Conservation (phyloP, 2,888 invertebrate genomes). For the Tetragonula carbonaria region DNA sequence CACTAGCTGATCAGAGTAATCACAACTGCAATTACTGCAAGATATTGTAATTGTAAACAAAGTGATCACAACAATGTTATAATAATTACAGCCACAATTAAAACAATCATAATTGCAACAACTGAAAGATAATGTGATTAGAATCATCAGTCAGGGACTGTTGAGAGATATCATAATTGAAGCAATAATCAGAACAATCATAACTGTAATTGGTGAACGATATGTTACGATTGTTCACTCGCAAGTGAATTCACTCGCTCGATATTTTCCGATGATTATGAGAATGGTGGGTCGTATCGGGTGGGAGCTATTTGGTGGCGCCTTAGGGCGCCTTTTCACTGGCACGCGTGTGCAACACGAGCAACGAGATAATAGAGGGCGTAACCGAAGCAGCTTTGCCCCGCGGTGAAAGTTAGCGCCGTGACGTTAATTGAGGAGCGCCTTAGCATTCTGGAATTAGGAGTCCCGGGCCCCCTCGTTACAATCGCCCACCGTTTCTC, state of each 20-base stretch:
- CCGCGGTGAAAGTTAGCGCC: conserved; percentile 75
- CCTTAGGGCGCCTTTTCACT: conserved; percentile 47
- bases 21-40: too few species aligned
- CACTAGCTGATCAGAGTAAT: too few species aligned
- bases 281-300: conserved; percentile 11
- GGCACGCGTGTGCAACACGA: conserved; percentile 69
- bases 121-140: too few species aligned
- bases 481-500: not conserved
- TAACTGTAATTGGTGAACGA: too few species aligned
- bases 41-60: too few species aligned
- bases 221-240: too few species aligned
- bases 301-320: conserved; percentile 38
- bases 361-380: conserved; percentile 70
- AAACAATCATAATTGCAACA: too few species aligned
- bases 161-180: too few species aligned
- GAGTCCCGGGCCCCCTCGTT: conserved; percentile 43
- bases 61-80: too few species aligned
- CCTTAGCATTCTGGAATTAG: conserved; percentile 69
- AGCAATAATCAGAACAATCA: too few species aligned
- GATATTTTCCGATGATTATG: not conserved
- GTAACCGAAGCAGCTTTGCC: conserved; percentile 73
- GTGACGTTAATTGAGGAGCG: conserved; percentile 72
- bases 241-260: not conserved
- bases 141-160: too few species aligned
- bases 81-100: too few species aligned